These are phyloP conservation scores for rabbit (Oryctolagus cuniculus) DNA, from an alignment of 2,113 vertebrate genomes.

Conservation along the genomic window DNA sequence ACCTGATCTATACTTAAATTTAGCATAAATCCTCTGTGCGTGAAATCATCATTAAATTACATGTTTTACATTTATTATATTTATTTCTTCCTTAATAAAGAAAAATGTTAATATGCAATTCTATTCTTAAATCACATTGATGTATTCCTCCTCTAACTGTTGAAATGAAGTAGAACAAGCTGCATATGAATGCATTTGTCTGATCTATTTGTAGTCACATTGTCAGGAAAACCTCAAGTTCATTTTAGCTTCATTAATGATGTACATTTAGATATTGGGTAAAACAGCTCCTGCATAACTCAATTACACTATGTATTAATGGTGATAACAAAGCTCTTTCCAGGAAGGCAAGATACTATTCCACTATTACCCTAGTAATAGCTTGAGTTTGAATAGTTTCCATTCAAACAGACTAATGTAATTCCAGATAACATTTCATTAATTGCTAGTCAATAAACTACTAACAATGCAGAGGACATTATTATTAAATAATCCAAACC, in stretches of 20 bases:
- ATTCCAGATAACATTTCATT: constrained; percentile 60
- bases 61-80: constrained; percentile 71
- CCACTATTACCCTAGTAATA: constrained; percentile 12
- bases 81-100: constrained; percentile 75
- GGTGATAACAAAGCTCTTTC: constrained; percentile 55
- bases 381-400: constrained; percentile 45
- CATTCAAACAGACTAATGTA: constrained; percentile 41
- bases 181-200: constrained; percentile 43
- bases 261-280: constrained; percentile 53
- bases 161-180: constrained; percentile 21
- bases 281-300: constrained; percentile 67
- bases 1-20: constrained; percentile 67
- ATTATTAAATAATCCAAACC: constrained; percentile 56
- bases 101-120: constrained; percentile 56
- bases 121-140: constrained; percentile 64
- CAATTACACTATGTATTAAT: constrained; percentile 49
- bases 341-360: constrained; percentile 63
- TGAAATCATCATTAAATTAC: constrained; percentile 79
- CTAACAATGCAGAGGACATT: constrained; percentile 19
- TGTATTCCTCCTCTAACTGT: constrained; percentile 62
- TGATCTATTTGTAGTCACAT: constrained; percentile 49
- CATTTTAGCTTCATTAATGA: constrained; percentile 73
- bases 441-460: constrained; percentile 70
- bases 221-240: constrained; percentile 65
- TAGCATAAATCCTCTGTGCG: constrained; percentile 62